These are phyloP conservation scores for Macropis europaea DNA, from an alignment of 2,888 invertebrate genomes.

Conservation along the genomic window DNA sequence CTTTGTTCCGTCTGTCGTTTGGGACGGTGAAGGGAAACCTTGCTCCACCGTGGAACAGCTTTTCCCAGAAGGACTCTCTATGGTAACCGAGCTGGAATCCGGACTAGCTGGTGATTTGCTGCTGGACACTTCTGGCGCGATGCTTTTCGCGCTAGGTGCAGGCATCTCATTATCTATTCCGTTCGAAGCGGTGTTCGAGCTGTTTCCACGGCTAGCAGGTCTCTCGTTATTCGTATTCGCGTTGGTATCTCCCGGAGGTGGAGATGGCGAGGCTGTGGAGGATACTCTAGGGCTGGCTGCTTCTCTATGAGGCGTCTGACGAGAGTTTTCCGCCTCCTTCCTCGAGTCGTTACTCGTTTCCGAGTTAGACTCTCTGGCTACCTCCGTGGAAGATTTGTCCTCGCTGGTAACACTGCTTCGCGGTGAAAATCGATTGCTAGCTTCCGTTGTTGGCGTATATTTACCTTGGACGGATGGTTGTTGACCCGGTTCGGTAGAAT, in stretches of 20 bases:
- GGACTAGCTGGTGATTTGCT: slow-evolving; percentile 72
- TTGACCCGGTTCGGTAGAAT: slow-evolving; percentile 23
- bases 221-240: slow-evolving; percentile 16
- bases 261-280: slow-evolving; percentile 72
- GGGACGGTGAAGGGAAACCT: slow-evolving; percentile 4
- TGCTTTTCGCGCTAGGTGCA: slow-evolving; percentile 35
- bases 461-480: slow-evolving; percentile 45
- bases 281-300: slow-evolving; percentile 71
- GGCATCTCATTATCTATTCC: slow-evolving; percentile 28
- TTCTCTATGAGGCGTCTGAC: slow-evolving; percentile 52
- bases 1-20: slow-evolving; percentile 24
- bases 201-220: not conserved
- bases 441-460: slow-evolving; percentile 36
- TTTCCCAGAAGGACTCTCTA: slow-evolving; percentile 53
- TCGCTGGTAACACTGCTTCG: slow-evolving; percentile 11
- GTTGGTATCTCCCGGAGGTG: slow-evolving; percentile 58
- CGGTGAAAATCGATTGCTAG: slow-evolving; percentile 34
- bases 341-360: slow-evolving; percentile 31
- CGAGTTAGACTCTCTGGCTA: slow-evolving; percentile 6
- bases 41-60: slow-evolving; percentile 38
- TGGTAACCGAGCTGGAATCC: slow-evolving; percentile 70
- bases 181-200: slow-evolving; percentile 12
- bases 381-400: slow-evolving; percentile 6
- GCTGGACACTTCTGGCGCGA: slow-evolving; percentile 59
- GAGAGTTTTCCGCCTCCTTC: slow-evolving; percentile 29